These are phyloP conservation scores for Phania funesta DNA, from an alignment of 2,888 invertebrate species.

Conservation along the genomic window DNA sequence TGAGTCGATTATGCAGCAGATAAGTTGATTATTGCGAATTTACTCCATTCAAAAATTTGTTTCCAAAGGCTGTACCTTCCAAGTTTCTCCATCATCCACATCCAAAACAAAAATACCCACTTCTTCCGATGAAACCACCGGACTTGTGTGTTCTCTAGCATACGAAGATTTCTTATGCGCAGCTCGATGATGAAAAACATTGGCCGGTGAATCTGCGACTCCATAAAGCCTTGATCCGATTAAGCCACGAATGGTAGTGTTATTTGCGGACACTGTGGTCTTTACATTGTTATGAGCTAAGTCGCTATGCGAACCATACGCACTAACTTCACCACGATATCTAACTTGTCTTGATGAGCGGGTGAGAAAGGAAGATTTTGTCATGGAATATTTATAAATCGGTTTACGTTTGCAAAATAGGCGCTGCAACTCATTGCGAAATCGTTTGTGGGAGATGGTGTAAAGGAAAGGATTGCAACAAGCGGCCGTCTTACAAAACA, in stretches of 20 bases:
- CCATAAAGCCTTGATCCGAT: slow-evolving; percentile 6
- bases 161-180: background rate
- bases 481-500: slow-evolving; percentile 90
- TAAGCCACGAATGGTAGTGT: background rate
- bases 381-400: slow-evolving; percentile 75
- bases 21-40: too few species aligned
- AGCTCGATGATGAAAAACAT: background rate
- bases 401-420: slow-evolving; percentile 73
- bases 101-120: slow-evolving; percentile 26
- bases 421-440: slow-evolving; percentile 83
- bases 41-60: slow-evolving; percentile 4
- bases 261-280: background rate
- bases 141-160: slow-evolving; percentile 17
- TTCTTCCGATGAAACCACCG: slow-evolving; percentile 15
- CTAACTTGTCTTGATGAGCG: slow-evolving; percentile 71
- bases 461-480: slow-evolving; percentile 91
- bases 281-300: background rate
- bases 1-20: too few species aligned
- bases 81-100: background rate
- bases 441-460: slow-evolving; percentile 89
- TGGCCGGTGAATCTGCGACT: background rate
- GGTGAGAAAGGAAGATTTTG: slow-evolving; percentile 74
- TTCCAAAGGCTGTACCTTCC: background rate
- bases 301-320: background rate
- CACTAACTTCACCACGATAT: background rate